phyloP scores from a whole-genome alignment of 2,888 invertebrate genomes.

The Lithophane semibrunnea region DNA sequence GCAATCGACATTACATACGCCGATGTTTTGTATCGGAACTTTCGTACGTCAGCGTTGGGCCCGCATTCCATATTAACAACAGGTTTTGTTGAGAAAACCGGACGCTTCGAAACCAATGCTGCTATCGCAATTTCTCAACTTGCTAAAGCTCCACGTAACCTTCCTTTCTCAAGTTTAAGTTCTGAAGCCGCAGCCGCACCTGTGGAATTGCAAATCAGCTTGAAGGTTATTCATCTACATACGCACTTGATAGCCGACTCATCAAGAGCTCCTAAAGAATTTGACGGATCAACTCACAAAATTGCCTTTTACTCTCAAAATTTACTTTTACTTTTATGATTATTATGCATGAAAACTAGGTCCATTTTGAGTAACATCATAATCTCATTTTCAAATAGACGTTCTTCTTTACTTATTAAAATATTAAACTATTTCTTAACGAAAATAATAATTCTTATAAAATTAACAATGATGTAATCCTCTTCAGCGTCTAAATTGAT shows the following conservation, averaged over 20 bases:
- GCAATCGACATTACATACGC: slow-evolving; percentile 63
- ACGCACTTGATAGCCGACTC: slow-evolving; percentile 30
- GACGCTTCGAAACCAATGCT: slow-evolving; percentile 73
- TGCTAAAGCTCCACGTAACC: slow-evolving; percentile 58
- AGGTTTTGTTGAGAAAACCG: slow-evolving; percentile 81
- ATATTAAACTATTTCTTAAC: slow-evolving; percentile 18
- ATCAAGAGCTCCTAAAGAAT: slow-evolving; percentile 21
- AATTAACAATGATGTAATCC: slow-evolving; percentile 56
- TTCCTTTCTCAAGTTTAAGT: slow-evolving; percentile 63
- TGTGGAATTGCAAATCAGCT: slow-evolving; percentile 55
- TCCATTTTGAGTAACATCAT: slow-evolving; percentile 46
- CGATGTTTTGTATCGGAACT: slow-evolving; percentile 71
- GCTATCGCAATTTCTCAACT: slow-evolving; percentile 69
- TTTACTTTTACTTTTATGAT: slow-evolving; percentile 56
- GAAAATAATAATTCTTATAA: slow-evolving; percentile 38
- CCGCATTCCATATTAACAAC: slow-evolving; percentile 78
- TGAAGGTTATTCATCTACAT: slow-evolving; percentile 52
- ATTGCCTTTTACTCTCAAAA: slow-evolving; percentile 50
- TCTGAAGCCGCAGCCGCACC: slow-evolving; percentile 63
- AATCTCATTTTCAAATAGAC: slow-evolving; percentile 39
- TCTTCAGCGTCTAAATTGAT: slow-evolving; percentile 41
- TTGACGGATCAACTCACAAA: slow-evolving; percentile 21
- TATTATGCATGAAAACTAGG: slow-evolving; percentile 55
- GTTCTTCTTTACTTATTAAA: slow-evolving; percentile 17
- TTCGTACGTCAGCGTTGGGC: slow-evolving; percentile 76